Base-by-base conservation (phyloP, 2,888 invertebrate genomes). In the Caenorhabditis sp. region DNA sequence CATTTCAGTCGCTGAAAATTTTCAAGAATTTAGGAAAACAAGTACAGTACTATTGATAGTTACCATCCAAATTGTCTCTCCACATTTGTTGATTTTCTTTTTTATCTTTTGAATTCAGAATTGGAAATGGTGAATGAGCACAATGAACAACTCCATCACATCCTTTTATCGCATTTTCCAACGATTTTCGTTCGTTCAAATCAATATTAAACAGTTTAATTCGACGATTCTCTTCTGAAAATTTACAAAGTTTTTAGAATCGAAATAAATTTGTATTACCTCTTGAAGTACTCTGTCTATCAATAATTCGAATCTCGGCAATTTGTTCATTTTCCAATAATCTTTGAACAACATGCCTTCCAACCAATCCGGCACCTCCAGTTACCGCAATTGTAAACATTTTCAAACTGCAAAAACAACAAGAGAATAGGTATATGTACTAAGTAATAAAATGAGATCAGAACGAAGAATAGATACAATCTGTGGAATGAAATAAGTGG, bases 281-380 rank as follows among this genome's bases (percentile, higher is more conserved):
- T 66, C 59, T 71, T 5, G 66, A 67, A 57, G 71, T 64, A 51
- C 66, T 64, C 36, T 65, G 72, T 21, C 80, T 50, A 62, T 85
- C 85, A 50, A 85, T 76, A 8, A 84, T 72, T 17, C 81, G 74
- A 27, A 85, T 81, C 66, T 84, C 83, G 50, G 76, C 74, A 31
- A 85, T 66, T 19, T 65, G 54, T 36, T 79, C 74, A 50, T 79
- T 81, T 26, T 82, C 78, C 49, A 81, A 73, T 8, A 85, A 77
- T 26, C 78, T 70, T 24, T 73, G 70, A 43, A 85, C 80, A 8
- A 85, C 68, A 55, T 83, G 80, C 10, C 76, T 75, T 23, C 83
- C 85, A 36, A 86, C 66, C 14, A 86, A 77, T 6, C 86, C 86
- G 57, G 74, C 69, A n/a, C 82, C 86, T 31, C 85, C 85, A 36